Conservation (phyloP, 1,140 invertebrate species). For the Trichoplusia ni region DNA sequence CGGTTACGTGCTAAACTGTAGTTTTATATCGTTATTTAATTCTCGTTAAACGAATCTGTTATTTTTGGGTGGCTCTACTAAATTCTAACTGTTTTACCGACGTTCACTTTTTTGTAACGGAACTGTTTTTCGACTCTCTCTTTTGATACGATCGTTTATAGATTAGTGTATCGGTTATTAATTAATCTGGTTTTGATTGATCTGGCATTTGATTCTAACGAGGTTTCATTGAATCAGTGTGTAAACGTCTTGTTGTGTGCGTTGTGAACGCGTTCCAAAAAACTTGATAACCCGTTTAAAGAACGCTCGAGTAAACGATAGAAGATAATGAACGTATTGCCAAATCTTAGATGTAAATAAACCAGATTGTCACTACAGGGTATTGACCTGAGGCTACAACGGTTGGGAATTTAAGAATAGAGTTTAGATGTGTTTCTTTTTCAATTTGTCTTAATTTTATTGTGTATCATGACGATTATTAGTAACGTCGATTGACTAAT, state of each 20-base stretch:
- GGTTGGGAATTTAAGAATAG: no score
- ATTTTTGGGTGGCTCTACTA: slow-evolving; percentile 1
- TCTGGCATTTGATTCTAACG: neutral
- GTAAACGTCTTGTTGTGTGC: neutral
- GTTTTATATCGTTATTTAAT: slow-evolving; percentile 10
- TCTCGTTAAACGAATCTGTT: slow-evolving; percentile 1
- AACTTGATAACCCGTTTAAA: neutral
- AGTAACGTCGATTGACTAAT: no score
- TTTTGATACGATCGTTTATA: neutral
- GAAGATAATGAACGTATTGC: neutral
- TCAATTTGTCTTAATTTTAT: no score
- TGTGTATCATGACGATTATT: no score
- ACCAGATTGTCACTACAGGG: neutral
- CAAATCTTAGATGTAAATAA: slow-evolving; percentile 5
- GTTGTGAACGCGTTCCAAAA: neutral
- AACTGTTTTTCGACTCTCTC: neutral
- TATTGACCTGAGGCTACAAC: no score
- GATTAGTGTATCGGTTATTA: neutral
- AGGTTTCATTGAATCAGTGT: neutral
- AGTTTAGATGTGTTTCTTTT: no score
- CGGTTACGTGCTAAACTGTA: slow-evolving; percentile 1
- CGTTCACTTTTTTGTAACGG: neutral
- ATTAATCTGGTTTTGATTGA: neutral
- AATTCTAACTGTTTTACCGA: neutral
- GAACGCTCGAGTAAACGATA: neutral